Conservation (phyloP, 2,797 vertebrate genomes). For the Cuniculus paca region DNA sequence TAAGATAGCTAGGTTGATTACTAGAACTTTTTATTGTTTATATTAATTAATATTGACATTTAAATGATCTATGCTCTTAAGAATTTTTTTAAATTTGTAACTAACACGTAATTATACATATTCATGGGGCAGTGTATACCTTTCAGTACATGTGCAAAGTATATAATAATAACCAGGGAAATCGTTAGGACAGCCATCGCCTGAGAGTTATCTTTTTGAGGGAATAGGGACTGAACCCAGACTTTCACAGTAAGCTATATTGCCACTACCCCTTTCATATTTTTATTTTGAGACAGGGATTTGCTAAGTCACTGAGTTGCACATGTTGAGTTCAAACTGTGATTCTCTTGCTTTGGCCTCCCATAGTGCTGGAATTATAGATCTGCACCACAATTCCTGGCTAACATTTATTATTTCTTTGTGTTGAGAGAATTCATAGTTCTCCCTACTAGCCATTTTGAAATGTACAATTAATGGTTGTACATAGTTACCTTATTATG, state of each 20-base stretch:
- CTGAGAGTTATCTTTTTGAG: background rate
- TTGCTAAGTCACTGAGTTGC: background rate
- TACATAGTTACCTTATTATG: background rate
- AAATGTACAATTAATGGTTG: background rate
- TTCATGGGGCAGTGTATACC: background rate
- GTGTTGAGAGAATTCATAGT: background rate
- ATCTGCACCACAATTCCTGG: background rate
- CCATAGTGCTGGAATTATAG: background rate
- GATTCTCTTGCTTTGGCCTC: background rate
- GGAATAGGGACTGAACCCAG: background rate
- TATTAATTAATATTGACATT: background rate
- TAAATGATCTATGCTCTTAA: background rate
- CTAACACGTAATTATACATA: background rate
- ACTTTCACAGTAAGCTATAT: background rate
- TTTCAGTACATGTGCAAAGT: background rate
- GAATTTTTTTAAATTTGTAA: background rate
- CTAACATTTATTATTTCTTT: constrained; percentile 17
- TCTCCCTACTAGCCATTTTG: background rate
- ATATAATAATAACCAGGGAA: background rate
- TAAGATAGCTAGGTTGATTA: background rate
- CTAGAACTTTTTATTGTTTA: background rate
- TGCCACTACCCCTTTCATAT: background rate
- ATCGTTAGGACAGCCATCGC: background rate
- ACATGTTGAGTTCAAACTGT: background rate
- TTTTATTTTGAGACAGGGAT: background rate